Evolutionary conservation across 2,113 vertebrate species (phyloP).

Genomic region (Muntiacus reevesi): DNA sequence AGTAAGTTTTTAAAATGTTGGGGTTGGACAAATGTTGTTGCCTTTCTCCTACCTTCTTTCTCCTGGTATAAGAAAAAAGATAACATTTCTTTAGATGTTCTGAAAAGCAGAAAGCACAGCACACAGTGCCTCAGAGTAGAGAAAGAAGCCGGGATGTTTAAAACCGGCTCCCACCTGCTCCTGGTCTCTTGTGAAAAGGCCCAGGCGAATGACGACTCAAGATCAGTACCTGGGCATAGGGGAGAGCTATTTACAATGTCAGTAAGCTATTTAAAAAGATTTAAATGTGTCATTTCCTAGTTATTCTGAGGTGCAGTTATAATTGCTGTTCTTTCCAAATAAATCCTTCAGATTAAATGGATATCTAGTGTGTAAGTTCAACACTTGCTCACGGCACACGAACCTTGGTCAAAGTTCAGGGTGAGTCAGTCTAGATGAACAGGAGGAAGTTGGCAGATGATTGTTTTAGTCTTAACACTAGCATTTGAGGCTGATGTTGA

Average conservation of each 20-base stretch:
- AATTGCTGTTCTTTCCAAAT: constrained; percentile 60
- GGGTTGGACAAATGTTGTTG: not conserved
- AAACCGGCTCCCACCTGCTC: too few relatives aligned
- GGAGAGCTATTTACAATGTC: not conserved
- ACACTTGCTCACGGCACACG: not conserved
- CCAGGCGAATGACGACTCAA: not conserved
- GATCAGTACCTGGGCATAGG: not conserved
- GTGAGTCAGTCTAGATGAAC: constrained; percentile 2
- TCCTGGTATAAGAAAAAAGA: not conserved
- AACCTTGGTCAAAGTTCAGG: not conserved
- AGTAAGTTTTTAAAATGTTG: not conserved
- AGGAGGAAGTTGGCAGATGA: constrained; percentile 29
- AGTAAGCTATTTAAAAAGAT: not conserved
- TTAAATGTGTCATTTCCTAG: not conserved
- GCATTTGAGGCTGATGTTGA: not conserved
- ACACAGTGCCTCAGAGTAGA: fast-evolving
- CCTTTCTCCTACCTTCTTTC: not conserved
- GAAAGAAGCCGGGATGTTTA: not conserved
- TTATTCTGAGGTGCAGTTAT: constrained; percentile 34
- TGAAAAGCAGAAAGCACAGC: not conserved
- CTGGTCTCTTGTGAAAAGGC: not conserved
- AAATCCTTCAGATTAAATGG: constrained; percentile 59
- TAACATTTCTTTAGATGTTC: not conserved
- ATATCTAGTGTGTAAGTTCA: not conserved
- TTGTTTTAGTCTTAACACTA: not conserved